Conservation (phyloP, 2,888 invertebrate genomes). For the Cephus pulcher region DNA sequence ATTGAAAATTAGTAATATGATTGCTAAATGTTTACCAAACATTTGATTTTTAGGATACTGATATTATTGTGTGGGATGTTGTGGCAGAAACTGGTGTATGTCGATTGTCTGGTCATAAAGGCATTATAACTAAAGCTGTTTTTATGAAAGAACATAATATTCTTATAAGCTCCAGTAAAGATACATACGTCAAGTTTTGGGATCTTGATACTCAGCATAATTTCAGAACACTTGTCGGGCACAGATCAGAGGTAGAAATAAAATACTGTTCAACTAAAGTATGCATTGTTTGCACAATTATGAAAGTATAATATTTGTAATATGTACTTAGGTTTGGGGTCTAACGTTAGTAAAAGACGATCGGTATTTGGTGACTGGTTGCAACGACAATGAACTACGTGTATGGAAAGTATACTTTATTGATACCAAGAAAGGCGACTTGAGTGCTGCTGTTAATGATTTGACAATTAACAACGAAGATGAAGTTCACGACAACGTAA, state of each 20-base stretch:
- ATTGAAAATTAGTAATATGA: not conserved
- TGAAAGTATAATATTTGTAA: slow-evolving; percentile 9
- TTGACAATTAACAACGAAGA: slow-evolving; percentile 69
- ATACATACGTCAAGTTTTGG: slow-evolving; percentile 97
- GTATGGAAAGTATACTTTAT: slow-evolving; percentile 83
- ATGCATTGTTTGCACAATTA: not conserved
- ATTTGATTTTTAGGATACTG: slow-evolving; percentile 78
- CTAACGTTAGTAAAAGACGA: slow-evolving; percentile 83
- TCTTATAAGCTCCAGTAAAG: slow-evolving; percentile 88
- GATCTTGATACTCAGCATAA: slow-evolving; percentile 95
- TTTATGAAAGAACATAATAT: slow-evolving; percentile 79
- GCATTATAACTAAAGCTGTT: slow-evolving; percentile 83
- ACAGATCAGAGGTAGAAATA: slow-evolving; percentile 79
- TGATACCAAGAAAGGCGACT: slow-evolving; percentile 64
- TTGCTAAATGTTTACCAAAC: not conserved
- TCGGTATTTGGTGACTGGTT: slow-evolving; percentile 87
- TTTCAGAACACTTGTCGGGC: slow-evolving; percentile 93
- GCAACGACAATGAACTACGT: slow-evolving; percentile 84
- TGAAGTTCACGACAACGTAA: slow-evolving; percentile 71
- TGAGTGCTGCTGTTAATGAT: slow-evolving; percentile 66
- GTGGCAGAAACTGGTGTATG: slow-evolving; percentile 91
- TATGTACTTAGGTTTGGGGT: slow-evolving; percentile 80
- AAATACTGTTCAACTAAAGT: slow-evolving; percentile 10
- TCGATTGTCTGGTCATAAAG: slow-evolving; percentile 92
- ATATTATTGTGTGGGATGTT: slow-evolving; percentile 94